Evolutionary conservation across 2,113 vertebrate genomes (phyloP).

Genomic region (Mesitornis unicolor): DNA sequence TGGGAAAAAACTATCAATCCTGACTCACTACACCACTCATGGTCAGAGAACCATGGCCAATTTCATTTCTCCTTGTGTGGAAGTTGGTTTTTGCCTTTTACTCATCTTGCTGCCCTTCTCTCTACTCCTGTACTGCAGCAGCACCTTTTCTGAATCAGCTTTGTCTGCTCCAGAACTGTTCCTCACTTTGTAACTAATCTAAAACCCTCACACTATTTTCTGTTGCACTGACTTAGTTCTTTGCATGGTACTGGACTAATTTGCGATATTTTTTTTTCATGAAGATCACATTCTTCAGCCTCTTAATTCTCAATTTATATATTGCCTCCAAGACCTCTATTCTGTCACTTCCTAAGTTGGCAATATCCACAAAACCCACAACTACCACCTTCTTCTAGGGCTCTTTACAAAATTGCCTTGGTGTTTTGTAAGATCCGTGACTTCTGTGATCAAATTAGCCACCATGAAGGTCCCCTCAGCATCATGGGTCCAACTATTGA

Average conservation of each 20-base stretch:
- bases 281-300: background rate
- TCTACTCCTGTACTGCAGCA: background rate
- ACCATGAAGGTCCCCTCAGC: background rate
- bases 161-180: too few relatives aligned
- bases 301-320: background rate
- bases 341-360: background rate
- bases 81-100: background rate
- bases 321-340: background rate
- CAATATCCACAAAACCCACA: background rate
- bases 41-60: rapidly evolving
- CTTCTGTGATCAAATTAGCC: background rate
- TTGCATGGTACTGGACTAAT: background rate
- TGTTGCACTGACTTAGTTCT: background rate
- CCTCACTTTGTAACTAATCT: background rate
- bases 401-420: background rate
- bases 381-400: background rate
- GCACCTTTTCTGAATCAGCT: background rate
- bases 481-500: rapidly evolving
- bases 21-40: background rate
- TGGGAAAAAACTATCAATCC: background rate
- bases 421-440: background rate
- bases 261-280: background rate
- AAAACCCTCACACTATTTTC: background rate
- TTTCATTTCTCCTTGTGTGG: background rate
- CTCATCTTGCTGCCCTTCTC: background rate